Percentiles rank a stretch among this genome's conserved stretches.
phyloP scores from a whole-genome alignment of 2,113 vertebrate species.

The Calidris pugnax region DNA sequence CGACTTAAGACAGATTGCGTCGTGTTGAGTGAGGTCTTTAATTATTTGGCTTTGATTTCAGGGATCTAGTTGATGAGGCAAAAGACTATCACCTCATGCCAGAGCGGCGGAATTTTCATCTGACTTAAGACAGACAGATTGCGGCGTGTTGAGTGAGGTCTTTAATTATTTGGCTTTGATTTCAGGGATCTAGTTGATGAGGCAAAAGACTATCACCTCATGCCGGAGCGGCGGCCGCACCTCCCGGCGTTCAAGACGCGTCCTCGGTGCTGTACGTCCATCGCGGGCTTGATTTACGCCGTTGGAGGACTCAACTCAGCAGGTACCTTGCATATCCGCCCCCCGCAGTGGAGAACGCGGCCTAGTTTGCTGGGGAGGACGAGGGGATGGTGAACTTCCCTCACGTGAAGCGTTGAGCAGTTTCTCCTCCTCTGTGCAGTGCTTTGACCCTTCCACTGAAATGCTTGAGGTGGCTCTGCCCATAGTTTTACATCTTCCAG shows the following conservation, averaged over 20 bases:
- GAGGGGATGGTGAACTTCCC: rapidly evolving
- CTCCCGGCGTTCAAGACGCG: conserved; percentile 88
- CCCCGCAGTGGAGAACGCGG: neutral
- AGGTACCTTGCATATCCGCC: conserved; percentile 79
- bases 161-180: neutral
- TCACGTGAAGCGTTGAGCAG: rapidly evolving
- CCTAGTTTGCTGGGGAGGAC: rapidly evolving
- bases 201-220: conserved; percentile 95
- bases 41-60: conserved; percentile 29
- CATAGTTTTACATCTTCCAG: rapidly evolving
- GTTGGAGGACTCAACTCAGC: conserved; percentile 96
- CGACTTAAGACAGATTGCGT: rapidly evolving
- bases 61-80: conserved; percentile 93
- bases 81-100: conserved; percentile 97
- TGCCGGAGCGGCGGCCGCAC: conserved; percentile 89
- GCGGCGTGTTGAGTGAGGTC: rapidly evolving
- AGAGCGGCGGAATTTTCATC: conserved; percentile 76
- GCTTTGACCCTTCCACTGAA: rapidly evolving
- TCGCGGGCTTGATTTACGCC: conserved; percentile 89
- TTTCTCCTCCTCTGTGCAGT: neutral
- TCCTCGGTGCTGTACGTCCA: conserved; percentile 91
- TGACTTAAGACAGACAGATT: rapidly evolving
- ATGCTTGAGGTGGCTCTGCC: rapidly evolving
- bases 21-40: rapidly evolving
- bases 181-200: conserved; percentile 92